These are phyloP conservation scores for Synanthedon myopaeformis DNA, from an alignment of 2,888 invertebrate species.

Conservation along the genomic window DNA sequence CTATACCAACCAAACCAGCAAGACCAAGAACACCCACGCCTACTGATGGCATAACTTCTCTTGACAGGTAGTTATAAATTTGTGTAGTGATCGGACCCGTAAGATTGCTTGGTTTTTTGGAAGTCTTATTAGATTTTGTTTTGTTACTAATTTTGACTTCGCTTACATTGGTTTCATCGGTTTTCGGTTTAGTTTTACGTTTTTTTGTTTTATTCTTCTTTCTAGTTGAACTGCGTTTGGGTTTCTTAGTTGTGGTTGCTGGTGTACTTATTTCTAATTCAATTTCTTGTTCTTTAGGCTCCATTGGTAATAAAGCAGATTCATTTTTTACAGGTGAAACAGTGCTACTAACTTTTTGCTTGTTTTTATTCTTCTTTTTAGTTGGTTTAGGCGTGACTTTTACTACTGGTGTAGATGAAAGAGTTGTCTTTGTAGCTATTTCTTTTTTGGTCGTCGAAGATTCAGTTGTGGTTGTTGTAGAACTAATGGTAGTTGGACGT, in stretches of 20 bases:
- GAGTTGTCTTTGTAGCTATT: conserved; percentile 25
- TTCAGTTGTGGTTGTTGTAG: conserved; percentile 31
- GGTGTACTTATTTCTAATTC: conserved; percentile 62
- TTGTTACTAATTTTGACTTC: conserved; percentile 68
- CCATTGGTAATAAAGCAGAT: conserved; percentile 55
- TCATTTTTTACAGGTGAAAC: conserved; percentile 30
- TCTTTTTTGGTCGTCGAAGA: conserved; percentile 32
- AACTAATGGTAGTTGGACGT: conserved; percentile 20
- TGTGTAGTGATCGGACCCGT: conserved; percentile 76
- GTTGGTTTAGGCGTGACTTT: conserved; percentile 39
- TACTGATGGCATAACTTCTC: conserved; percentile 85
- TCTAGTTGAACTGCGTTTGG: conserved; percentile 50
- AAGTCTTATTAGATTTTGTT: conserved; percentile 51
- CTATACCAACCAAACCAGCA: conserved; percentile 79
- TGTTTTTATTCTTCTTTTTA: conserved; percentile 57
- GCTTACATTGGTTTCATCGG: conserved; percentile 33
- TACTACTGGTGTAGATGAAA: conserved; percentile 15
- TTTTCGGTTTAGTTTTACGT: conserved; percentile 65
- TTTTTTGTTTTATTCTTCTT: conserved; percentile 72
- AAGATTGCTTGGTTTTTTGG: conserved; percentile 49
- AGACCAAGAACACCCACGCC: conserved; percentile 82
- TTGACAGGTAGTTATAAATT: conserved; percentile 81
- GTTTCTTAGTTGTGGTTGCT: conserved; percentile 58
- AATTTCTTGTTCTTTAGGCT: conserved; percentile 61
- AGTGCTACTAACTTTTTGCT: conserved; percentile 33